phyloP scores from a whole-genome alignment of 2,113 vertebrate species.

The Forbesichthys papilliferus region DNA sequence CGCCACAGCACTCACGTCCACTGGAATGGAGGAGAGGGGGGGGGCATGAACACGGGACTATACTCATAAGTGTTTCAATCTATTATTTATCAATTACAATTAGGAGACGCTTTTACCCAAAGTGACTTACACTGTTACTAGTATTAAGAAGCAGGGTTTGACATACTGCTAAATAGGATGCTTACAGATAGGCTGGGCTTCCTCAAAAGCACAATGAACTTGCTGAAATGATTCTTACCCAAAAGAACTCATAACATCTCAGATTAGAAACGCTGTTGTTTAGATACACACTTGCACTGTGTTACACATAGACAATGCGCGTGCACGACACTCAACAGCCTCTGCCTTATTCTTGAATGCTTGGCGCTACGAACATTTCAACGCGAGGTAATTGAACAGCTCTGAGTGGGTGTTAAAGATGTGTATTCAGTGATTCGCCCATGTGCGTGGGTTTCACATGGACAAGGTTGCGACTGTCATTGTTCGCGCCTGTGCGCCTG shows the following conservation, averaged over 20 bases:
- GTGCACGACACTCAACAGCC: neutral
- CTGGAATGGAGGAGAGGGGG: constrained; percentile 59
- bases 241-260: neutral
- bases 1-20: constrained; percentile 86
- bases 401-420: neutral
- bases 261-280: too few relatives aligned
- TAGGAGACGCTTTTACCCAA: too few relatives aligned
- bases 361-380: neutral
- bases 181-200: neutral
- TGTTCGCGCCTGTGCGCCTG: neutral
- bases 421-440: neutral
- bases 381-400: neutral
- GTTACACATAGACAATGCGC: neutral
- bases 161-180: too few relatives aligned
- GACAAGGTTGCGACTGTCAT: constrained; percentile 1
- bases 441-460: constrained; percentile 1
- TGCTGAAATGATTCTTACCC: neutral
- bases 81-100: too few relatives aligned
- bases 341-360: neutral
- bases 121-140: too few relatives aligned
- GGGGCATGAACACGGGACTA: neutral
- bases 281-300: too few relatives aligned
- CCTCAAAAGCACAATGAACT: neutral
- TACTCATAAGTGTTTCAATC: too few relatives aligned
- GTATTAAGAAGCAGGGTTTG: too few relatives aligned